Base-by-base conservation (phyloP, 2,888 invertebrate species). In the Helobdella robusta region DNA sequence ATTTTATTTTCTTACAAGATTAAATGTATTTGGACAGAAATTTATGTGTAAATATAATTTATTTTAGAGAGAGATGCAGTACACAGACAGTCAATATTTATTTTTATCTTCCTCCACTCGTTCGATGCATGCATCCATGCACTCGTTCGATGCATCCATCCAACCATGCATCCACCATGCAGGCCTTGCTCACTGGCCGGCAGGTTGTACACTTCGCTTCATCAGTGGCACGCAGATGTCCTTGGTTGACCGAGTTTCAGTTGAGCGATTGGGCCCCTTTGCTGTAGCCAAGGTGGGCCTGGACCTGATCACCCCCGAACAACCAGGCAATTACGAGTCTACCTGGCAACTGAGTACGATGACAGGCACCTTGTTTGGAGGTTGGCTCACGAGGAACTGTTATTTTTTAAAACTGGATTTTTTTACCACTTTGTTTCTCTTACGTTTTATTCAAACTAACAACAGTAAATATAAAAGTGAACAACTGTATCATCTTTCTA, bases 331-430 rank as follows among this genome's bases (percentile, higher is more conserved):
- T 23, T 89, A 88, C 79, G 86, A 87, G 79, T 89, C 89, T 72
- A 88, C 89, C 82, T 95, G 93, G 87, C 86, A 91, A 75, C 84
- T 94, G 83, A 86, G 87, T 75, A 90, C 91, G 66, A 84, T 89
- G 48, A 86, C 86, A 74, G 92, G 92, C 68, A 85, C 88, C 73
- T 89, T 88, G 80, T 92, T 94, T 83, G 95, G 95, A 79, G 92
- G 93, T 91, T 82, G 62, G 40, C 40, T 20, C n/a, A n/a, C n/a
- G n/a, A n/a, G n/a, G n/a, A 2, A n/a, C 18, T 32, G 20, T 54
- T 54, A 3, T 20, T 20, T 54, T 20, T 54, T 5, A 18, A 28
- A 15, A 11, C 40, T 40, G 11, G 15, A 40, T 15, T 11, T 40
- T 11, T 40, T 15, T 40, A 15, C 15, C 40, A 8, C 8, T 4